Conservation (phyloP, 2,888 invertebrate genomes). For the Tribolium freemani region DNA sequence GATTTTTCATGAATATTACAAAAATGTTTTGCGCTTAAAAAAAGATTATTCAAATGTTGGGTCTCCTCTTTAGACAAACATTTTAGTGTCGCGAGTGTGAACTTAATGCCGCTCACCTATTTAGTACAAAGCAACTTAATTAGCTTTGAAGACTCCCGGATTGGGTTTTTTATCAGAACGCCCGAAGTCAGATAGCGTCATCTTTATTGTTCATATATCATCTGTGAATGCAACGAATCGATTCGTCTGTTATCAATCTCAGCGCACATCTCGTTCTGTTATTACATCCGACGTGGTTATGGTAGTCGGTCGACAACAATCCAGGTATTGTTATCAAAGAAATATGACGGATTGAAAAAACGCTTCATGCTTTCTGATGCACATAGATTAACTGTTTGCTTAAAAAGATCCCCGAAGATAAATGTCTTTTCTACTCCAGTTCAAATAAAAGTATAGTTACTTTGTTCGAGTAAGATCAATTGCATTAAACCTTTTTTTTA, state of each 20-base stretch:
- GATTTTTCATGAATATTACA: conserved; percentile 48
- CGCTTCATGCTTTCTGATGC: neutral
- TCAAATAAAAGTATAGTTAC: neutral
- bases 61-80: conserved; percentile 34
- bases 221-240: neutral
- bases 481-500: neutral
- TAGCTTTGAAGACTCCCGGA: neutral
- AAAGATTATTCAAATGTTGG: conserved; percentile 47
- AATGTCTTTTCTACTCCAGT: neutral
- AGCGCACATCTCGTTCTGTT: neutral
- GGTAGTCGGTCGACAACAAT: neutral
- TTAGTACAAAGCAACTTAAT: conserved; percentile 16
- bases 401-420: neutral
- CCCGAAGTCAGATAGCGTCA: neutral
- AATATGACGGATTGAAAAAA: neutral
- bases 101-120: conserved; percentile 35
- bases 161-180: neutral
- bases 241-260: neutral
- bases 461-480: neutral
- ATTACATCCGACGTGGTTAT: neutral
- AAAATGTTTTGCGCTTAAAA: conserved; percentile 47
- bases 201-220: neutral
- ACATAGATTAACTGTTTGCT: neutral
- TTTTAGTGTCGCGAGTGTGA: conserved; percentile 28
- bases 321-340: neutral